phyloP scores from a whole-genome alignment of 2,888 invertebrate species.

The Philhelius pedissequus region DNA sequence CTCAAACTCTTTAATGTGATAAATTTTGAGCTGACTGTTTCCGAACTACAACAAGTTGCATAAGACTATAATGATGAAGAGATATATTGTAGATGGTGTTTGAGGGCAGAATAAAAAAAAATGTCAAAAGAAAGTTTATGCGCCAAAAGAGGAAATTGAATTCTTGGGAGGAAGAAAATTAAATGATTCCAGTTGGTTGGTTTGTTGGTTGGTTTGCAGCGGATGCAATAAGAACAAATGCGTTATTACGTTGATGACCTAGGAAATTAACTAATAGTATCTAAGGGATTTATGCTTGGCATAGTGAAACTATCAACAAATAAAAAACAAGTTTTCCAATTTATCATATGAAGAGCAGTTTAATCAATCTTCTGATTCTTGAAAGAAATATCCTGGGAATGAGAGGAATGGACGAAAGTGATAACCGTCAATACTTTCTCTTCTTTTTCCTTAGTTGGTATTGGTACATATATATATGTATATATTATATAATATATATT shows the following conservation, averaged over 20 bases:
- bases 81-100: neutral
- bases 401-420: no score
- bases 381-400: no score
- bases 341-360: no score
- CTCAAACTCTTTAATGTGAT: neutral
- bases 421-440: no score
- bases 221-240: neutral
- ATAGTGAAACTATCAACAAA: no score
- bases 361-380: no score
- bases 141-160: neutral
- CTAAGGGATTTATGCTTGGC: no score
- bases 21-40: neutral
- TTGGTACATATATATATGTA: no score
- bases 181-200: neutral
- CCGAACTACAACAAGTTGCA: neutral
- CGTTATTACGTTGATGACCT: neutral
- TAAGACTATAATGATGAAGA: neutral
- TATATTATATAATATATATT: no score
- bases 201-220: no score
- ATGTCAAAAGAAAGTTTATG: neutral
- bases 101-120: neutral
- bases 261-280: neutral
- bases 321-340: no score
- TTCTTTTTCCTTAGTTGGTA: no score
- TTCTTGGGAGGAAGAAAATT: neutral